Evolutionary conservation across 2,888 invertebrate genomes (phyloP).

Genomic region (Hedya salicella): DNA sequence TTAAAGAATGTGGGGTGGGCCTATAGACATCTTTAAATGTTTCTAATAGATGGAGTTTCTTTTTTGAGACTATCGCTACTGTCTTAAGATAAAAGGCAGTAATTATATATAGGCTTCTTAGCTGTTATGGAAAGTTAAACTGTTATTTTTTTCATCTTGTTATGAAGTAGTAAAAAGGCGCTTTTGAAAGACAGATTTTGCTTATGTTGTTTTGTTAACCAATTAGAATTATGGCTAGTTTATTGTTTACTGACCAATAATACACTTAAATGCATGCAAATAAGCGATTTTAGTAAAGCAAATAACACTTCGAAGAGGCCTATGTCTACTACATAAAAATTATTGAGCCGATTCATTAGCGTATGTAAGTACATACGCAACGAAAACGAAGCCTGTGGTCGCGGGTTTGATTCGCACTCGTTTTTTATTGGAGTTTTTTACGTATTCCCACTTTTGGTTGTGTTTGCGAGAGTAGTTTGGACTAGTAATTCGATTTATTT

Average conservation of each 20-base stretch:
- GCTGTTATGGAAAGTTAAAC: too few species aligned
- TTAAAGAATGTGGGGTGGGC: slow-evolving; percentile 36
- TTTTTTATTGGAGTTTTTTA: background rate
- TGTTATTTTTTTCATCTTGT: too few species aligned
- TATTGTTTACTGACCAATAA: background rate
- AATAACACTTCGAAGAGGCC: background rate
- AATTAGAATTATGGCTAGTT: too few species aligned
- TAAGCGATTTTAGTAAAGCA: slow-evolving; percentile 3
- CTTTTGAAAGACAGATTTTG: too few species aligned
- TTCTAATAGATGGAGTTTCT: slow-evolving; percentile 27
- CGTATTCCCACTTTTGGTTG: background rate
- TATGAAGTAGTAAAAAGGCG: too few species aligned
- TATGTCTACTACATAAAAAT: background rate
- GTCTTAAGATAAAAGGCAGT: background rate
- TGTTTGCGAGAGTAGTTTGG: background rate
- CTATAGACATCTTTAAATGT: slow-evolving; percentile 30
- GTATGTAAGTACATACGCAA: background rate
- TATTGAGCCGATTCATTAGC: slow-evolving; percentile 10
- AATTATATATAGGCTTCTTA: background rate
- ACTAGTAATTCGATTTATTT: too few species aligned
- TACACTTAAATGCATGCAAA: background rate
- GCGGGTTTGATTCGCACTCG: slow-evolving; percentile 4
- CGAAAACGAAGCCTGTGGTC: slow-evolving; percentile 4
- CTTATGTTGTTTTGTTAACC: too few species aligned
- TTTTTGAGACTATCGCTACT: background rate